phyloP scores from a whole-genome alignment of 2,113 vertebrate species.

The Theristicus caerulescens region DNA sequence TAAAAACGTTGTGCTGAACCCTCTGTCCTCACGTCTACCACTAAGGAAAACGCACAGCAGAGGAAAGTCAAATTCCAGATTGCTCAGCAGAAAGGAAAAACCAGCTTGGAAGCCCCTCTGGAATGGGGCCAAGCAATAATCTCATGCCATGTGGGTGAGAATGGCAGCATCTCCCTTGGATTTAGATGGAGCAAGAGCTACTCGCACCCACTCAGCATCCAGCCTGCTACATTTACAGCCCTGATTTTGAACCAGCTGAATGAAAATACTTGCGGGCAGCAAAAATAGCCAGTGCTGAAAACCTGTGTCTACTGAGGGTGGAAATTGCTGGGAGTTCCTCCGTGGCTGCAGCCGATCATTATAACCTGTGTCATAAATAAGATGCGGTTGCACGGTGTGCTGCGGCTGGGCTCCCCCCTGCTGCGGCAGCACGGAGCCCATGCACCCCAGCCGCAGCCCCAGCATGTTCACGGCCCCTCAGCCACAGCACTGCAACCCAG shows the following conservation, averaged over 20 bases:
- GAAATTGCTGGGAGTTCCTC: slow-evolving; percentile 11
- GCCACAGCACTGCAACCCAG: not conserved
- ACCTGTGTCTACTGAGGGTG: not conserved
- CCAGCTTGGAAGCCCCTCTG: slow-evolving; percentile 7
- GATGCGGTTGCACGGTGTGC: not conserved
- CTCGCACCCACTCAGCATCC: not conserved
- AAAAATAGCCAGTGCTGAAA: not conserved
- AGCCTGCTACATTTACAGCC: not conserved
- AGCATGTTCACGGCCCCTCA: rapidly evolving
- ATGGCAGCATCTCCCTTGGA: not conserved
- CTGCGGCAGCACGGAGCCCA: not conserved
- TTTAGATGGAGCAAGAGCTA: not conserved
- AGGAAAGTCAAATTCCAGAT: not conserved
- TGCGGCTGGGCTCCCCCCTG: not conserved
- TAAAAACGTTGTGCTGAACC: not conserved
- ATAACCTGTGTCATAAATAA: not conserved
- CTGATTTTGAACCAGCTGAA: not conserved
- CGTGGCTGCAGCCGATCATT: not conserved
- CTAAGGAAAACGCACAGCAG: not conserved
- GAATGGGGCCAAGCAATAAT: not conserved
- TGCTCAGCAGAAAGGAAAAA: not conserved
- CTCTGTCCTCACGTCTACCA: rapidly evolving
- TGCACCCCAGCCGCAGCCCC: not conserved
- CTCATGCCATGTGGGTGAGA: not conserved
- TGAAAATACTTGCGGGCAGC: slow-evolving; percentile 2